phyloP scores from a whole-genome alignment of 2,888 invertebrate genomes.

The Phaedon cochleariae region DNA sequence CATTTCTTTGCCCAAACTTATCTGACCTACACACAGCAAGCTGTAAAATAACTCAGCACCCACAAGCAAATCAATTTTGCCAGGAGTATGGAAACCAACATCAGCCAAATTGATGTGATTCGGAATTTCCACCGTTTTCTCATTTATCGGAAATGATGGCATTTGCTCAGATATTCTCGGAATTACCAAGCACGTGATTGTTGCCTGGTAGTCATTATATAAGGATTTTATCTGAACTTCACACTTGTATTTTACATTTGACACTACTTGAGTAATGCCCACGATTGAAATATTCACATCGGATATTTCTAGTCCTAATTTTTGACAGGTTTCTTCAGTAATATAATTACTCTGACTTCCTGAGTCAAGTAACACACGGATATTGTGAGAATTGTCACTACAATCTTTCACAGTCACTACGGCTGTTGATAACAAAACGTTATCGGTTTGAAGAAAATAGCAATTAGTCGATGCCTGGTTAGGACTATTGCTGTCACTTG shows the following conservation, averaged over 20 bases:
- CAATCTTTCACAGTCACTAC: neutral
- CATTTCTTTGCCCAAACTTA: neutral
- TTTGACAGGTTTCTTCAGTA: too few species aligned
- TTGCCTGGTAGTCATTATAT: neutral
- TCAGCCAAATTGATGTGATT: neutral
- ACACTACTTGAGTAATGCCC: slow-evolving; percentile 2
- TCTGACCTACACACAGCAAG: slow-evolving; percentile 5
- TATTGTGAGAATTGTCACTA: neutral
- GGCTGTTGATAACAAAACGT: slow-evolving; percentile 4
- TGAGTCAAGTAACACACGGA: neutral
- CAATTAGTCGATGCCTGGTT: neutral
- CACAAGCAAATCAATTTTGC: neutral
- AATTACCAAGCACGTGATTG: neutral
- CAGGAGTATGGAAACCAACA: too few species aligned
- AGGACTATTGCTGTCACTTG: neutral
- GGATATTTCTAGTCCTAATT: neutral
- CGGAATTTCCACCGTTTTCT: slow-evolving; percentile 1
- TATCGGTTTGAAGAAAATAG: neutral
- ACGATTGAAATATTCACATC: neutral
- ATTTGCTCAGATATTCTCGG: slow-evolving; percentile 10
- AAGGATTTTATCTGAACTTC: neutral
- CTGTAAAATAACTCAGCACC: slow-evolving; percentile 3
- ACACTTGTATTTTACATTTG: slow-evolving; percentile 1
- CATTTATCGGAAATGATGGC: neutral
- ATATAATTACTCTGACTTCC: too few species aligned